Evolutionary conservation across 2,113 vertebrate genomes (phyloP).

Genomic region (Microcebus murinus): DNA sequence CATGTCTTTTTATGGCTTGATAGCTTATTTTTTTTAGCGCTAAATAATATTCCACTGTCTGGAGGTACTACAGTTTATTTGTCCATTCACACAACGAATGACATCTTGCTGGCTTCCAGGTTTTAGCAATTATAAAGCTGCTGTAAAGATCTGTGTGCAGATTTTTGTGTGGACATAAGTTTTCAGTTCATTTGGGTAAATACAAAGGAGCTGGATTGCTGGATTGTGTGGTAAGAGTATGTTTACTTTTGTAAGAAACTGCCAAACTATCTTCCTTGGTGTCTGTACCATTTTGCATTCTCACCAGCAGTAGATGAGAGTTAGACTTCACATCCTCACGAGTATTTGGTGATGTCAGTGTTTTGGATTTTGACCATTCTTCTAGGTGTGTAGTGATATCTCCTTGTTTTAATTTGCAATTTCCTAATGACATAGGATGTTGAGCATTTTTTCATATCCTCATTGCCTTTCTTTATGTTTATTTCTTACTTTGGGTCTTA

Average conservation of each 20-base stretch:
- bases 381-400: background rate
- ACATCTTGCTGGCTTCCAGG: background rate
- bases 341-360: slow-evolving; percentile 11
- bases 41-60: background rate
- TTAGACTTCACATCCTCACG: background rate
- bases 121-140: slow-evolving; percentile 10
- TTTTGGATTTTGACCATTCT: slow-evolving; percentile 25
- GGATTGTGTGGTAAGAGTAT: background rate
- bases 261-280: background rate
- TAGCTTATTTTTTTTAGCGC: background rate
- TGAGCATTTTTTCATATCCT: slow-evolving; percentile 27
- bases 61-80: slow-evolving; percentile 30
- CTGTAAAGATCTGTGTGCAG: background rate
- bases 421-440: background rate
- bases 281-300: background rate
- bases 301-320: background rate
- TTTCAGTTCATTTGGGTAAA: slow-evolving; percentile 20
- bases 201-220: background rate
- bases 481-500: background rate
- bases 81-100: background rate
- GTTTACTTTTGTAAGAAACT: background rate
- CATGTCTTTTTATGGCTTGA: background rate
- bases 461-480: slow-evolving; percentile 15
- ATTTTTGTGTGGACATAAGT: background rate
- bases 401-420: slow-evolving; percentile 32